phyloP scores from a whole-genome alignment of 2,797 vertebrate species.

The Sebastes matsubarae region DNA sequence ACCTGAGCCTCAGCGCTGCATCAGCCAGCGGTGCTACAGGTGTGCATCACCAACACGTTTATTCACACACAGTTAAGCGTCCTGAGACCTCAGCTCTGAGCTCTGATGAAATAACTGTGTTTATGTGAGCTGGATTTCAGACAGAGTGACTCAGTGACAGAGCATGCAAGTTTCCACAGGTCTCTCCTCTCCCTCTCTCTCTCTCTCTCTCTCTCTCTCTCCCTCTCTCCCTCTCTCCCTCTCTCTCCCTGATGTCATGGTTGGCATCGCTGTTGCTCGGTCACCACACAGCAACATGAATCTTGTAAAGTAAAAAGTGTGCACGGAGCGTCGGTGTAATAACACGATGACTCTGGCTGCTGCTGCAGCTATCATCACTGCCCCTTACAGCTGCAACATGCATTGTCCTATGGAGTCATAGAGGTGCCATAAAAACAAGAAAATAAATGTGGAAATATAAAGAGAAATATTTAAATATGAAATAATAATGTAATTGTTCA shows the following conservation, averaged over 20 bases:
- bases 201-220: constrained; percentile 53
- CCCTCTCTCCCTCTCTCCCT: background rate
- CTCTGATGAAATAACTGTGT: constrained; percentile 65
- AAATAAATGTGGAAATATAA: too few relatives aligned
- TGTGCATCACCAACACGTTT: constrained; percentile 13
- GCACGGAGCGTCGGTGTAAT: constrained; percentile 37
- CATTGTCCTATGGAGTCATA: too few relatives aligned
- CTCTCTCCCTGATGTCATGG: constrained; percentile 65
- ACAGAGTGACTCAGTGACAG: constrained; percentile 76
- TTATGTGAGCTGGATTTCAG: constrained; percentile 68
- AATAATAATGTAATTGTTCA: too few relatives aligned
- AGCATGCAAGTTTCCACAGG: constrained; percentile 82
- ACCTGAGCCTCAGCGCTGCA: too few relatives aligned
- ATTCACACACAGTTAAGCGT: constrained; percentile 5
- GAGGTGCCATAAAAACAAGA: too few relatives aligned
- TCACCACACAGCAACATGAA: constrained; percentile 68
- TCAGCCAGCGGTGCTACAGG: constrained; percentile 13
- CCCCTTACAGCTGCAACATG: background rate
- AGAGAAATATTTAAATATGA: too few relatives aligned
- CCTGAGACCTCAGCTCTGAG: background rate
- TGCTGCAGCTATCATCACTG: background rate
- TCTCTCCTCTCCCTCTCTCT: constrained; percentile 59
- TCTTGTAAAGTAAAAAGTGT: constrained; percentile 17
- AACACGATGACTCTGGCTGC: constrained; percentile 20
- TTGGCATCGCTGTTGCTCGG: constrained; percentile 57